Evolutionary conservation across 2,888 invertebrate species (phyloP), one percentile per base, ranked within the genome.

Genomic region (Colletes collaris): DNA sequence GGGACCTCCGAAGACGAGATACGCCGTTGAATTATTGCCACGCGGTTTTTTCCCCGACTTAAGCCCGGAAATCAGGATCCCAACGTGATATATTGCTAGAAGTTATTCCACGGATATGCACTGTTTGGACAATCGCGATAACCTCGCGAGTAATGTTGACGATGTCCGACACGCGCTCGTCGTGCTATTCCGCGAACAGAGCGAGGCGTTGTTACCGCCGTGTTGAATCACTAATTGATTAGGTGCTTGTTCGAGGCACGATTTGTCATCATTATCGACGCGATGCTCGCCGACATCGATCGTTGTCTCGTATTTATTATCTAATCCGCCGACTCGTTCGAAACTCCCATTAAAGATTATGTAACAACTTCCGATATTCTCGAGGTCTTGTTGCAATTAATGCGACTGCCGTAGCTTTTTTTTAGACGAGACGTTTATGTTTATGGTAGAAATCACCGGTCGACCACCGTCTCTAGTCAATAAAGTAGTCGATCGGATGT

Each of bases 1-100:
- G 59, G 71, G 58, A 79, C 67, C 44, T 46, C 52, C 49, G 19
- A 58, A 56, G 56, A 68, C 69, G 75, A 60, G 58, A 70, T 62
- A 67, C 49, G 56, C 52, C 53, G 37, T 16, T 71, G 59, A 73
- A 82, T 82, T 79, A 76, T 79, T 67, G n/a, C 44, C 60, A 49
- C 55, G 52, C 8, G 37, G 50, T 49, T 53, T 60, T 40, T 16
- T 16, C 16, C 53, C n/a, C 59, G 16, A n/a, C n/a, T 3, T 37
- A 40, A 49, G 63, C 53, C 59, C 8, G 2, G 1, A 55, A 70
- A 79, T 75, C 59, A 19, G 19, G 58, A 77, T 71, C 13, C 37
- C 8, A 7, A 10, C 40, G 35, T 56, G 59, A 66, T 40, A 53
- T 49, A 58, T 44, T 2, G 46, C 46, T 35, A 4, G 49, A 6